Conservation (phyloP, 2,888 invertebrate species). For the Plagodis pulveraria region DNA sequence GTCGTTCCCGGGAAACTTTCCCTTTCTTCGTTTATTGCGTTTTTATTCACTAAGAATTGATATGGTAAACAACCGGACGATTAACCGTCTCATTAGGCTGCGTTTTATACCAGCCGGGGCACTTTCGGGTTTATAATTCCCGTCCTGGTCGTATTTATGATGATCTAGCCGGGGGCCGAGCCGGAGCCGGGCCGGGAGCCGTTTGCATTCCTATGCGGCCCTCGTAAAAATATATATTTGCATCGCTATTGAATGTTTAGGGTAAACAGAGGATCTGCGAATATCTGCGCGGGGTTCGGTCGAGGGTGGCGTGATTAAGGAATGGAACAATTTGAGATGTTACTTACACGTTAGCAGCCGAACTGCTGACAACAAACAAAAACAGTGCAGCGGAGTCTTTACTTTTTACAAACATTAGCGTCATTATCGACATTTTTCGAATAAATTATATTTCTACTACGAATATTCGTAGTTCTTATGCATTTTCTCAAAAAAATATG, state of each 20-base stretch:
- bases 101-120: constrained; percentile 41
- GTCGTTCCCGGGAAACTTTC: constrained; percentile 49
- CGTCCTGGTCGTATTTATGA: constrained; percentile 41
- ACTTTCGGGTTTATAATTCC: constrained; percentile 45
- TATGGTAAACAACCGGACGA: constrained; percentile 60
- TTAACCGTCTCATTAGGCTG: constrained; percentile 61
- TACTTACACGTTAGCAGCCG: too few relatives aligned
- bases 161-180: constrained; percentile 34
- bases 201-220: constrained; percentile 49
- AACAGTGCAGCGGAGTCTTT: background rate
- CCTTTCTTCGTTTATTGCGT: constrained; percentile 50
- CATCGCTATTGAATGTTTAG: constrained; percentile 57
- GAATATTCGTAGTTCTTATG: too few relatives aligned
- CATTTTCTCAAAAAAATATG: too few relatives aligned
- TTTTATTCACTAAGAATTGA: constrained; percentile 59
- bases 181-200: constrained; percentile 15
- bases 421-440: too few relatives aligned
- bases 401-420: too few relatives aligned
- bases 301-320: constrained; percentile 3
- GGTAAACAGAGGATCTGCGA: constrained; percentile 41
- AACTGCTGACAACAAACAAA: too few relatives aligned
- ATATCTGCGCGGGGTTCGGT: constrained; percentile 7
- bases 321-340: background rate
- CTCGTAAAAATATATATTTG: constrained; percentile 55
- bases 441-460: too few relatives aligned